Percentiles rank a stretch among this genome's conserved stretches.
Evolutionary conservation across 2,888 invertebrate genomes (phyloP).

Genomic region (Pantelozetes paolii): DNA sequence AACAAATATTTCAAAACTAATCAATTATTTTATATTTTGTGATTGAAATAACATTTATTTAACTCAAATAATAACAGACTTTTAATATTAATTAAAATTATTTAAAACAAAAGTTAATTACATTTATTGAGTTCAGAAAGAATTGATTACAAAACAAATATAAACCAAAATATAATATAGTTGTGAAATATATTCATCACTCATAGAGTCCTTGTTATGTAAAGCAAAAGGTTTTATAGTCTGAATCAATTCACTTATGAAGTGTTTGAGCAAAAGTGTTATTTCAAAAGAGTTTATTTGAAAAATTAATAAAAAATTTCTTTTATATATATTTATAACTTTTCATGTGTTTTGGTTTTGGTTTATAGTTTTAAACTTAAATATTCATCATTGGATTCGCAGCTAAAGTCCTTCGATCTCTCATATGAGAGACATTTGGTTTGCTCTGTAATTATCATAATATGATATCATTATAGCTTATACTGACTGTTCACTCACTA

Average conservation of each 20-base stretch:
- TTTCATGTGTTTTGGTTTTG: constrained; percentile 3
- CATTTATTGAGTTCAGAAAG: no score
- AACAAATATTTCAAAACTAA: no score
- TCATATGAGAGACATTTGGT: constrained; percentile 3
- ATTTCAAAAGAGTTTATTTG: neutral
- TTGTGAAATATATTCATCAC: neutral
- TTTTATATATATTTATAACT: no score
- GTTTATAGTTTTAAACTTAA: no score
- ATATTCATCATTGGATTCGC: constrained; percentile 15
- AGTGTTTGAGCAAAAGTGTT: neutral
- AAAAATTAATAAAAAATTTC: neutral
- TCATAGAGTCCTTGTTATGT: neutral
- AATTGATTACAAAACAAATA: no score
- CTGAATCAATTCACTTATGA: no score
- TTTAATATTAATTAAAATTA: no score
- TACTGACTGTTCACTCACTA: neutral
- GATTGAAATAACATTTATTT: no score
- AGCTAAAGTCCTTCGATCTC: constrained; percentile 35
- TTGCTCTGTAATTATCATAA: constrained; percentile 28
- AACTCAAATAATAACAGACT: no score
- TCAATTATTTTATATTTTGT: no score
- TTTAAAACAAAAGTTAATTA: no score
- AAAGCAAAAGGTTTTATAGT: neutral
- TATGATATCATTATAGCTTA: constrained; percentile 17
- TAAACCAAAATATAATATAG: no score